Evolutionary conservation across 2,797 vertebrate species (phyloP), one percentile per base, ranked within the genome.

Genomic region (Masticophis lateralis): DNA sequence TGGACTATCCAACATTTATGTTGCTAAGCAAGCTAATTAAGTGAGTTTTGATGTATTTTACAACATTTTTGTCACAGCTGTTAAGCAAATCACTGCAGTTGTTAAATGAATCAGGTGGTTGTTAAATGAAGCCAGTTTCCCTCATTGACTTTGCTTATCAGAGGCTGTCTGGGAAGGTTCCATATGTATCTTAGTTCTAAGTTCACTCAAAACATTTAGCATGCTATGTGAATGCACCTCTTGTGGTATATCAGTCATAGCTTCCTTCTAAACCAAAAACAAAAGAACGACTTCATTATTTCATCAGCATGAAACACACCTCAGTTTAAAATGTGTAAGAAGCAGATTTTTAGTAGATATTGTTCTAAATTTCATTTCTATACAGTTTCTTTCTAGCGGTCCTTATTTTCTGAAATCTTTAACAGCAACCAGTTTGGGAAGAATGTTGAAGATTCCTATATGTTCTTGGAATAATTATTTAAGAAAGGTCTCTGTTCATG

Each of bases 331-430:
- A 43, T 57, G 10, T 37, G 7, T 16, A 11, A 20, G 53, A 57
- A 56, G 12, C 32, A 22, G 53, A 4, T 88, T 28, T 69, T 28
- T 43, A 86, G 1, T 86, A 57, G 32, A 28, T 32, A 7, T n/a
- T 55, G 83, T 55, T 89, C 63, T 91, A 79, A 83, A 88, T 53
- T 88, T 93, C 60, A 16, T 94, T 87, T 95, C 56, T 88, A 0
- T 88, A 1, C 92, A 1, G 93, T 90, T 96, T 57, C 94, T 93
- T 96, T 90, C 5, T 32, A 97, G 97, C 13, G 55, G 0, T 56
- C 83, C 20, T 7, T 20, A 0, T 74, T 51, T 0, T 93, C n/a
- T 11, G 74, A 92, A 74, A 18, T 86, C 86, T 90, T 55, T 55
- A 51, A 16, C 92, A 1, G 93, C 96, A 90, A 96, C 37, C 63